Base-by-base conservation (phyloP, 2,113 vertebrate genomes). In the Crypturellus undulatus region DNA sequence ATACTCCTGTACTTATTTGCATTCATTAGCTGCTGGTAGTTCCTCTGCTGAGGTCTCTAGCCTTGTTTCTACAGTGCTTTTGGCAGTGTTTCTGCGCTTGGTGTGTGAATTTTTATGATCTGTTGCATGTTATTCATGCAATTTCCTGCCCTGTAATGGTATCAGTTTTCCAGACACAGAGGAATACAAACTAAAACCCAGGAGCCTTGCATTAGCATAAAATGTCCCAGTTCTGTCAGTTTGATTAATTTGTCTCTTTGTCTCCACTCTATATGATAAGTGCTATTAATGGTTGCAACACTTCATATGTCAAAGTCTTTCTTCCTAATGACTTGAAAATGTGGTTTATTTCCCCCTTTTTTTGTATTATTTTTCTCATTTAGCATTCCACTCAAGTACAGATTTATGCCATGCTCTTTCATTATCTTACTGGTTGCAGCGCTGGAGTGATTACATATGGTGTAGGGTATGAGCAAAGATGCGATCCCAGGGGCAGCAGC, bases 381-480 rank as follows among this genome's bases (percentile, higher is more conserved):
- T 98, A 98, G 97, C 97, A 98, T 98, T 98, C 98, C 91, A 97
- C 97, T 98, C 98, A 96, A 96, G 98, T 98, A 97, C 96, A 97
- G 97, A 98, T 98, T 98, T 98, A 97, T 98, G 97, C 98, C 97
- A 97, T 94, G 97, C 98, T 98, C 97, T 98, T 98, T 99, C 98
- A 98, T 98, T 98, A 98, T 98, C 97, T 98, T 98, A 97, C 98
- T 97, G 98, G 97, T 98, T 98, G 98, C 98, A 98, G 98, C 97
- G 96, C 97, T 97, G 97, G 97, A 98, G 98, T 98, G 98, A 99
- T 99, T 99, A 98, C 99, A 99, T 98, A 98, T 98, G 99, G 98
- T 97, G 98, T 96, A 98, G 98, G 97, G 97, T 98, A 97, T 97
- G 98, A 97, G 98, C 98, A 98, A 98, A 98, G 98, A 98, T 98